These are phyloP conservation scores for Agraylea sexmaculata DNA, from an alignment of 1,140 invertebrate species.

Conservation along the genomic window DNA sequence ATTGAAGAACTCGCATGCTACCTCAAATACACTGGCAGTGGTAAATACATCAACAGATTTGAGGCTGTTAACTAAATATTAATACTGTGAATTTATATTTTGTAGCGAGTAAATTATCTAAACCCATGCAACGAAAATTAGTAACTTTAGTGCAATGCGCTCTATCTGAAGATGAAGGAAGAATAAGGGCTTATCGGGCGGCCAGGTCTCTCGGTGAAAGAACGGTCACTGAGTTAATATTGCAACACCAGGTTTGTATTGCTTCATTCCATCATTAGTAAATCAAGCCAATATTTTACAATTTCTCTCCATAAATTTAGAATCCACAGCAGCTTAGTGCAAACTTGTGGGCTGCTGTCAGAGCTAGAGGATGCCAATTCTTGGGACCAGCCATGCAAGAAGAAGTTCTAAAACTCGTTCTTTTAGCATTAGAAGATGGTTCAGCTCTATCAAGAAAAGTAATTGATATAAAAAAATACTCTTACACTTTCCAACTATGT, in stretches of 20 bases:
- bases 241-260: constrained; percentile 58
- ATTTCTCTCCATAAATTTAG: constrained; percentile 35
- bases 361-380: constrained; percentile 95
- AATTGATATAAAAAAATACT: constrained; percentile 4
- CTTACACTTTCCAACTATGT: background rate
- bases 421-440: constrained; percentile 90
- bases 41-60: constrained; percentile 14
- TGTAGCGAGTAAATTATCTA: constrained; percentile 51
- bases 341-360: constrained; percentile 93
- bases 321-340: constrained; percentile 85
- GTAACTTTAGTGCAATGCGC: constrained; percentile 88
- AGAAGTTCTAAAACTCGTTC: constrained; percentile 88
- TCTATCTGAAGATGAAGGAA: constrained; percentile 77
- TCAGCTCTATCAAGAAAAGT: constrained; percentile 89
- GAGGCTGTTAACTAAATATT: background rate
- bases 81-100: background rate
- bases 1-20: constrained; percentile 80
- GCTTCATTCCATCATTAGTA: background rate
- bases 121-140: constrained; percentile 92
- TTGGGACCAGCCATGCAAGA: constrained; percentile 99
- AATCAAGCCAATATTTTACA: background rate
- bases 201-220: constrained; percentile 87
- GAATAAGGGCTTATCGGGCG: constrained; percentile 68
- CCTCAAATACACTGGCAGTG: constrained; percentile 50
- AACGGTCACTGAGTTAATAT: constrained; percentile 86